Percentiles rank a stretch among this genome's conserved stretches.
These are phyloP conservation scores for Columba janthina DNA, from an alignment of 2,113 vertebrate species.

Conservation along the genomic window DNA sequence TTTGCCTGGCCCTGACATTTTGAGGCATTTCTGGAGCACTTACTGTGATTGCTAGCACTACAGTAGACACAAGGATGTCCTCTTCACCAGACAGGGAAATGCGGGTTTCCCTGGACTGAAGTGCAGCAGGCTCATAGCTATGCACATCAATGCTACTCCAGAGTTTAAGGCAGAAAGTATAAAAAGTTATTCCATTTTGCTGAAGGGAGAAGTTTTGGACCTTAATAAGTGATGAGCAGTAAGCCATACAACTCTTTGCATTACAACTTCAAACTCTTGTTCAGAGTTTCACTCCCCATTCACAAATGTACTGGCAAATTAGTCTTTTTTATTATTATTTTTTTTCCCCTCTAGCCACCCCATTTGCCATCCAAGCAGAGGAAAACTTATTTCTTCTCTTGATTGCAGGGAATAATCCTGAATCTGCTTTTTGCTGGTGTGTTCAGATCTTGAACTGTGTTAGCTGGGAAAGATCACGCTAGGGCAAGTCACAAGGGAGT, in stretches of 20 bases:
- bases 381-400: conserved; percentile 6
- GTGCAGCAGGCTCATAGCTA: neutral
- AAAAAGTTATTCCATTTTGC: neutral
- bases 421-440: conserved; percentile 24
- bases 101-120: neutral
- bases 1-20: neutral
- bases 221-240: neutral
- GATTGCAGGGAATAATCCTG: neutral
- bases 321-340: neutral
- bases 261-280: neutral
- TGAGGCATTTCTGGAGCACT: neutral
- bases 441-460: conserved; percentile 25
- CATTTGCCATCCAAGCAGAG: neutral
- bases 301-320: neutral
- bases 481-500: conserved; percentile 44
- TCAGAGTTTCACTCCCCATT: neutral
- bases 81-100: neutral
- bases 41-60: neutral
- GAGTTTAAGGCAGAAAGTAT: neutral
- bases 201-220: neutral
- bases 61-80: neutral
- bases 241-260: neutral
- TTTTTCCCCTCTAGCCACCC: neutral
- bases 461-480: conserved; percentile 44
- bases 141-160: neutral